Evolutionary conservation across 2,888 invertebrate species (phyloP), one percentile per base, ranked within the genome.

Genomic region (Brachyopa scutellaris): DNA sequence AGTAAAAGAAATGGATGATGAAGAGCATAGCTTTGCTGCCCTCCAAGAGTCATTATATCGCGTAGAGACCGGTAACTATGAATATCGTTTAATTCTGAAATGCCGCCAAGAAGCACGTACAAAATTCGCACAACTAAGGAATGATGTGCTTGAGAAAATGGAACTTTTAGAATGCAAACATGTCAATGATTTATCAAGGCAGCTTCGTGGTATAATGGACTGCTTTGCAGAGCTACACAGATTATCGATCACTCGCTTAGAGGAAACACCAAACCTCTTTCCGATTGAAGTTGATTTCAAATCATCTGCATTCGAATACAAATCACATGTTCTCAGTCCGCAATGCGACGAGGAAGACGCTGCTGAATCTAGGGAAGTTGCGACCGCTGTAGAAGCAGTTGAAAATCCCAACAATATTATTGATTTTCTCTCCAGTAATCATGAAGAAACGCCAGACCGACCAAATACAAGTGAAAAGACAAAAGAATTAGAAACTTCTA

Each of bases 1-100:
- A 91, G 98, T 99, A 0, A 99, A 99, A 89, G 99, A 99, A 91
- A 96, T 99, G 97, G 99, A 99, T 86, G 99, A 99, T 88, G 99
- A 99, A 88, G 99, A 99, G 87, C 97, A 97, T 85, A 97, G 96
- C 47, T 99, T 96, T 88, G 95, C 95, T 4, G 95, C 96, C 0
- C 88, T 99, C 9, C 98, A 99, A 88, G 99, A 99, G 88, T 98
- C 99, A 0, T 91, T 99, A 33, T 99, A 99, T 89, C 93, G 99
- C 40, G 97, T 99, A 0, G 99, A 99, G 91, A 99, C 99, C 0
- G 99, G 99, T 45, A 99, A 99, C 90, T 99, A 99, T 91, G 99
- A 99, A 90, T 99, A 99, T 90, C 94, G 99, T 92, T 91, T 99
- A 67, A 95, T 99, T 61, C 92, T 99, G 5, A 94, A 99, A 66